These are phyloP conservation scores for Stramonita haemastoma DNA, from an alignment of 2,888 invertebrate species.

Conservation along the genomic window DNA sequence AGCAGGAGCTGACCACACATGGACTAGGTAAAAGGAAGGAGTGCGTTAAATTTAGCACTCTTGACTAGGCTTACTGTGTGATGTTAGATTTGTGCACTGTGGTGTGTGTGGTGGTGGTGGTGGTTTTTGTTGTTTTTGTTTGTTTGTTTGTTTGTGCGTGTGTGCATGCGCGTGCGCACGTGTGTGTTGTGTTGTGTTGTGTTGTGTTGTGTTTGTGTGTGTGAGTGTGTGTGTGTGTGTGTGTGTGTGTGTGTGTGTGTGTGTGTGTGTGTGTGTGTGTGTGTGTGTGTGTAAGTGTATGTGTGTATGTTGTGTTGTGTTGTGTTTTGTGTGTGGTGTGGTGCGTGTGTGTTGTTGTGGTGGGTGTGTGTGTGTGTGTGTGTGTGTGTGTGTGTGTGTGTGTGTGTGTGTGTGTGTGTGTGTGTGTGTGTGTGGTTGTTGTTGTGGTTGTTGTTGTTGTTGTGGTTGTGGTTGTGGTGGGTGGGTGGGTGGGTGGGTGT, in stretches of 20 bases:
- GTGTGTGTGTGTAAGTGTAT: neutral
- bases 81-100: too few species aligned
- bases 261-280: neutral
- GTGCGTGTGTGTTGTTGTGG: neutral
- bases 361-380: neutral
- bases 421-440: neutral
- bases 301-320: neutral
- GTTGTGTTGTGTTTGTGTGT: neutral
- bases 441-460: neutral
- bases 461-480: neutral
- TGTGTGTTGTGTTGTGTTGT: neutral
- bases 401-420: too few species aligned
- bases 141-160: neutral
- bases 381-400: neutral
- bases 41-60: too few species aligned
- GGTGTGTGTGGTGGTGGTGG: neutral
- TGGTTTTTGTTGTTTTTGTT: neutral
- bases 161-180: neutral
- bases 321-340: neutral
- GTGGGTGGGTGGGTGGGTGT: neutral
- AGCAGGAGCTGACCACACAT: too few species aligned
- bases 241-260: neutral
- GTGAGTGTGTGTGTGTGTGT: neutral
- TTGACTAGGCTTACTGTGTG: too few species aligned
- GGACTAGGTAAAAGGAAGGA: too few species aligned